A percentile compares a stretch with the other conserved stretches of the same genome.
phyloP scores from a whole-genome alignment of 2,797 vertebrate genomes.

The Nasua narica region DNA sequence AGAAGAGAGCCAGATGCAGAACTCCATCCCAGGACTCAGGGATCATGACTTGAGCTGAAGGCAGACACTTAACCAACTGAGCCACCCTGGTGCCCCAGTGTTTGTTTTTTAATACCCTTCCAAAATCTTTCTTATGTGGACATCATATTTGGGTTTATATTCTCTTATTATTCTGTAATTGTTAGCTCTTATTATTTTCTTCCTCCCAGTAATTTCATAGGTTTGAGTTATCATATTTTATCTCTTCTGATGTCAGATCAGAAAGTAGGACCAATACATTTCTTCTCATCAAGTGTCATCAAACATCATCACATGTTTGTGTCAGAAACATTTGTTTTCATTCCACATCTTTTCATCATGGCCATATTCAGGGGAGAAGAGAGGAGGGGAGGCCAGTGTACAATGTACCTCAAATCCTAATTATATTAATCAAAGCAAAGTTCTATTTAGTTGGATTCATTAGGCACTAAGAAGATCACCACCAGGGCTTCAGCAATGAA shows the following conservation, averaged over 20 bases:
- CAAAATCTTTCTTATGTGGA: not conserved
- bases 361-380: not conserved
- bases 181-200: slow-evolving; percentile 24
- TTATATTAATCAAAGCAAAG: slow-evolving; percentile 30
- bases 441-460: not conserved
- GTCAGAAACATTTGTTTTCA: slow-evolving; percentile 8
- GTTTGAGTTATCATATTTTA: not conserved
- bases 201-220: not conserved
- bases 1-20: too few relatives aligned
- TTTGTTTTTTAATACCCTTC: not conserved
- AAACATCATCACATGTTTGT: slow-evolving; percentile 29
- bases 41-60: too few relatives aligned
- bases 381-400: not conserved
- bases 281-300: slow-evolving; percentile 7
- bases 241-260: not conserved
- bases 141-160: not conserved
- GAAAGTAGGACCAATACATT: not conserved
- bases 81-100: not conserved
- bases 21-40: too few relatives aligned
- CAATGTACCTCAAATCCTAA: not conserved
- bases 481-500: not conserved
- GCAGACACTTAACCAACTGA: too few relatives aligned
- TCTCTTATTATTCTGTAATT: not conserved
- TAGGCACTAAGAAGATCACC: not conserved
- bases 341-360: slow-evolving; percentile 37